Base-by-base conservation (phyloP, 2,113 vertebrate species). In the Microtus pennsylvanicus region DNA sequence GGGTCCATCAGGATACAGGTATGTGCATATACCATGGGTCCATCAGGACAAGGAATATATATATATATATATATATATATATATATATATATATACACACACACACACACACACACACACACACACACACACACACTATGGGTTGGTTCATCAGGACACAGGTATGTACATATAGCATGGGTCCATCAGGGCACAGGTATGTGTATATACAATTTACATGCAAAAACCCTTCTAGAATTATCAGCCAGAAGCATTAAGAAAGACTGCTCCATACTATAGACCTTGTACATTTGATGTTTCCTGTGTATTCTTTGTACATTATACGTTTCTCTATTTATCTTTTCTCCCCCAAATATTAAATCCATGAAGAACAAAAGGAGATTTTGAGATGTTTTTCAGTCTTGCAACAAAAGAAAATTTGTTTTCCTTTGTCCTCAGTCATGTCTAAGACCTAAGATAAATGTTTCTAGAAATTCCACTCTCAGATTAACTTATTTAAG, bases 401-500 rank as follows among this genome's bases (percentile, higher is more conserved):
- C 58, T 97, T 80, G 13, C 74, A 89, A 93, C 45, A 91, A 93
- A 93, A 95, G 28, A 93, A 72, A 12, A 58, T 58, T 58, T 58
- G n/a, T 42, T 81, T 19, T n/a, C 63, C 82, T 47, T 87, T 52
- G 67, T 88, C 42, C 24, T 26, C 85, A 89, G 87, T 28, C 69
- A 89, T 63, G n/a, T 70, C 78, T 97, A 21, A 63, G 52, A n/a
- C 63, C 83, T 90, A 76, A 70, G 85, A 91, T 81, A 70, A 83
- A 94, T 52, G 93, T 35, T 81, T 70, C 90, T 77, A 83, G 90
- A 92, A 85, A 96, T 81, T 80, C 85, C 83, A 91, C 24, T 74
- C 47, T 67, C 28, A 42, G 35, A 47, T 85, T 87, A 91, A 83
- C 45, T 93, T 94, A 76, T 70, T 94, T 80, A 75, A 88, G 67